Evolutionary conservation across 2,888 invertebrate genomes (phyloP).

Genomic region (Trachelus iudaicus): DNA sequence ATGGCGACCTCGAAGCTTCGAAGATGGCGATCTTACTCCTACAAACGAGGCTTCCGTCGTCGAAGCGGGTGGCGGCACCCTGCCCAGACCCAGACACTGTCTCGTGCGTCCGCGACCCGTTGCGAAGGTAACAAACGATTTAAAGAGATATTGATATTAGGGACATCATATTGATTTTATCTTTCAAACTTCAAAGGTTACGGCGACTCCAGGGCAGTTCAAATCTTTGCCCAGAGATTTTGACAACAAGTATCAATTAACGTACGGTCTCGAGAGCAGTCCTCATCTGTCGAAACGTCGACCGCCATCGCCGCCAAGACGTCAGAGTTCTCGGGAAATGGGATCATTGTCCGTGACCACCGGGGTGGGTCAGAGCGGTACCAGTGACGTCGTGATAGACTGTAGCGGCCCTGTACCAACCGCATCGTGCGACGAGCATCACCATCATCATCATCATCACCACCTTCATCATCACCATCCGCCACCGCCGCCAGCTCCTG

Average conservation of each 20-base stretch:
- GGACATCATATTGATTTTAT: background rate
- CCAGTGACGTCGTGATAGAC: constrained; percentile 62
- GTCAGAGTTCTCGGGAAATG: constrained; percentile 69
- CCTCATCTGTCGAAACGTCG: constrained; percentile 82
- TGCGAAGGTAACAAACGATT: constrained; percentile 72
- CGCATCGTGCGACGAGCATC: constrained; percentile 61
- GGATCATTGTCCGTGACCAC: constrained; percentile 33
- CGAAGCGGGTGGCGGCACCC: constrained; percentile 82
- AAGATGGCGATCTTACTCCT: constrained; percentile 91
- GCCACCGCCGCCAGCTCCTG: constrained; percentile 73
- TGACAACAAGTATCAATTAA: constrained; percentile 68
- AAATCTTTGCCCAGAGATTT: constrained; percentile 69
- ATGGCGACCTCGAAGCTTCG: constrained; percentile 82
- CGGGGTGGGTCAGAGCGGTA: constrained; percentile 40
- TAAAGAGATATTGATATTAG: background rate
- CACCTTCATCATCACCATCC: constrained; percentile 19
- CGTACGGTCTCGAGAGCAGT: constrained; percentile 68
- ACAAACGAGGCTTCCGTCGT: constrained; percentile 77
- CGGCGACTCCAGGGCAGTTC: constrained; percentile 66
- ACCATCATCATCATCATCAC: constrained; percentile 51
- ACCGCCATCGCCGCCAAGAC: constrained; percentile 84
- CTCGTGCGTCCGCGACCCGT: constrained; percentile 84
- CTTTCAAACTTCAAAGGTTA: constrained; percentile 39
- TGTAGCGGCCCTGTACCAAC: constrained; percentile 66
- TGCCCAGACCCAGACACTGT: constrained; percentile 83